Percentiles rank a stretch among this genome's conserved stretches.
These are phyloP conservation scores for Drosophila baimaii DNA, from an alignment of 1,140 invertebrate species.

Conservation along the genomic window DNA sequence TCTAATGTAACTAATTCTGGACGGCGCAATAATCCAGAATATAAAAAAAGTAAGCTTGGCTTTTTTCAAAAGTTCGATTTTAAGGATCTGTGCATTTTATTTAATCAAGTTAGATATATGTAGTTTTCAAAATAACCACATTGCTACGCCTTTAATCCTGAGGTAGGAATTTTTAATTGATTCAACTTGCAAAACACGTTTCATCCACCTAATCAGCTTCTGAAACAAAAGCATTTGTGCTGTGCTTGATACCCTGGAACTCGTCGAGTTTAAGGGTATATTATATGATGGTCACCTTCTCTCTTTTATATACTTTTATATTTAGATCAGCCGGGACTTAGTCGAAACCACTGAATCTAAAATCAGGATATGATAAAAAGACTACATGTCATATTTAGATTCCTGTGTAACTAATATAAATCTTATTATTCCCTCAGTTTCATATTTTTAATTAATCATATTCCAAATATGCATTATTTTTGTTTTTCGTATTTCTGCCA, in stretches of 20 bases:
- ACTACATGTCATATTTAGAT: no score
- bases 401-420: no score
- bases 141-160: conserved; percentile 4
- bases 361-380: not conserved
- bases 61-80: not conserved
- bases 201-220: conserved; percentile 66
- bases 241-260: not conserved
- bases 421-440: no score
- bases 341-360: not conserved
- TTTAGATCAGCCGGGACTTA: not conserved
- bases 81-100: not conserved
- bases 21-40: no score
- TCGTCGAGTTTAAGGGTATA: not conserved
- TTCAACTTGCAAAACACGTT: conserved; percentile 67
- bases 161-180: conserved; percentile 26
- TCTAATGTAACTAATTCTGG: no score
- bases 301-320: no score
- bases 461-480: no score
- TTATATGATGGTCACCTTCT: no score
- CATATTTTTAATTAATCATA: no score
- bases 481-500: no score
- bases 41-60: not conserved
- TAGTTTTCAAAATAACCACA: not conserved
- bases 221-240: conserved; percentile 28
- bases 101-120: not conserved